Conservation (phyloP, 2,888 invertebrate species). For the Oxytorus armatus region DNA sequence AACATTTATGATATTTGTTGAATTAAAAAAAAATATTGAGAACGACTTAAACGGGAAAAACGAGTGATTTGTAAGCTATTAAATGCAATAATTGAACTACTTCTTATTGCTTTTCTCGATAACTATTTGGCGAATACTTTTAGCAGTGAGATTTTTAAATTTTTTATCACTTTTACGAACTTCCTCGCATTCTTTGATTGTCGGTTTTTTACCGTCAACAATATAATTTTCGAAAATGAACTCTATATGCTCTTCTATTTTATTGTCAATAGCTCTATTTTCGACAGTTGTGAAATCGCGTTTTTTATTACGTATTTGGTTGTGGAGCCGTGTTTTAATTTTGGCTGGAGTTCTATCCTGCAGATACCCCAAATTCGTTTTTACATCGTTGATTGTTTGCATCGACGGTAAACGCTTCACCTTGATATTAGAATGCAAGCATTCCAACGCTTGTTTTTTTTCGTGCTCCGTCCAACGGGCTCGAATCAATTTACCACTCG, state of each 20-base stretch:
- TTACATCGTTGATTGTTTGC: not conserved
- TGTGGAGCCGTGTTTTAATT: constrained; percentile 37
- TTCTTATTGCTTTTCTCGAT: not conserved
- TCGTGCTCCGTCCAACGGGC: constrained; percentile 38
- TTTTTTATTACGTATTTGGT: constrained; percentile 19
- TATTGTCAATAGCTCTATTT: constrained; percentile 1
- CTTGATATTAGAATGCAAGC: constrained; percentile 27
- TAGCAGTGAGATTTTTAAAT: constrained; percentile 1
- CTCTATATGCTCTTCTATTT: not conserved
- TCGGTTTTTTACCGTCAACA: constrained; percentile 3
- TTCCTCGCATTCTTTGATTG: constrained; percentile 26
- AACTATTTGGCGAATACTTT: constrained; percentile 5
- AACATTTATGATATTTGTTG: no score
- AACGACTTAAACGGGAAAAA: no score
- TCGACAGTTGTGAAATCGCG: not conserved
- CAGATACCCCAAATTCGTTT: constrained; percentile 1
- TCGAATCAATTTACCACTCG: not conserved
- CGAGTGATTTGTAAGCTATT: no score
- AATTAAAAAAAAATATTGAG: no score
- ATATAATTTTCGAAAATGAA: constrained; percentile 32
- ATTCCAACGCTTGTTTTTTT: not conserved
- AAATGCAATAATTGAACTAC: not conserved
- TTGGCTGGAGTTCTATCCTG: constrained; percentile 1
- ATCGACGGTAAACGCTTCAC: constrained; percentile 10
- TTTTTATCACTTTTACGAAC: constrained; percentile 21